Evolutionary conservation across 2,797 vertebrate genomes (phyloP).

Genomic region (Mycteria americana): DNA sequence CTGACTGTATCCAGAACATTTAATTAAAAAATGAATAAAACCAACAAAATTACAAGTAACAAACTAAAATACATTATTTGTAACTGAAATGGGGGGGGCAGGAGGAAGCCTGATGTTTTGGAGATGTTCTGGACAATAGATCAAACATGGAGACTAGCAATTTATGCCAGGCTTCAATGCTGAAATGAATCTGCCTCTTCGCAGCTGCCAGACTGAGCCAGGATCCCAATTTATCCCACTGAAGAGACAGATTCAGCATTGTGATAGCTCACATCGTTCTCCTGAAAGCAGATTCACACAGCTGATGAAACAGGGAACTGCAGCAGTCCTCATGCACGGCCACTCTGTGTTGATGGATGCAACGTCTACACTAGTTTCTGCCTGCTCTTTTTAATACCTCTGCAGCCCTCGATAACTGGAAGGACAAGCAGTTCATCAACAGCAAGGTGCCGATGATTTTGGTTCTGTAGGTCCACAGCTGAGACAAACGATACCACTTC

Average conservation of each 20-base stretch:
- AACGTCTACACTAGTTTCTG: background rate
- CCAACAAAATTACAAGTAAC: background rate
- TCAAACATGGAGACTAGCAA: background rate
- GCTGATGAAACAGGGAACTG: background rate
- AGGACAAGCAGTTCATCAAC: background rate
- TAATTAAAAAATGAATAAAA: background rate
- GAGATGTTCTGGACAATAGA: background rate
- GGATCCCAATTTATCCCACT: background rate
- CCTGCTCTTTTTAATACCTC: background rate
- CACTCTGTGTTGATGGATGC: background rate
- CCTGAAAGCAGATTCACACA: background rate
- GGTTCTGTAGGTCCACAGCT: background rate
- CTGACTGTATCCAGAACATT: background rate
- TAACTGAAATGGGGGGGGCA: background rate
- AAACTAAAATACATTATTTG: background rate
- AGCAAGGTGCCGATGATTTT: background rate
- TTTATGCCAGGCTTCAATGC: background rate
- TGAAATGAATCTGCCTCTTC: background rate
- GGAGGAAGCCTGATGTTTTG: background rate
- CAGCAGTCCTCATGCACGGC: background rate
- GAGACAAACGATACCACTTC: background rate
- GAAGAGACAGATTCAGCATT: background rate
- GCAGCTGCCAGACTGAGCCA: background rate
- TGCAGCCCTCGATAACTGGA: background rate
- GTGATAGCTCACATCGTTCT: background rate